Base-by-base conservation (phyloP, 2,113 vertebrate genomes). In the Oryctolagus cuniculus region DNA sequence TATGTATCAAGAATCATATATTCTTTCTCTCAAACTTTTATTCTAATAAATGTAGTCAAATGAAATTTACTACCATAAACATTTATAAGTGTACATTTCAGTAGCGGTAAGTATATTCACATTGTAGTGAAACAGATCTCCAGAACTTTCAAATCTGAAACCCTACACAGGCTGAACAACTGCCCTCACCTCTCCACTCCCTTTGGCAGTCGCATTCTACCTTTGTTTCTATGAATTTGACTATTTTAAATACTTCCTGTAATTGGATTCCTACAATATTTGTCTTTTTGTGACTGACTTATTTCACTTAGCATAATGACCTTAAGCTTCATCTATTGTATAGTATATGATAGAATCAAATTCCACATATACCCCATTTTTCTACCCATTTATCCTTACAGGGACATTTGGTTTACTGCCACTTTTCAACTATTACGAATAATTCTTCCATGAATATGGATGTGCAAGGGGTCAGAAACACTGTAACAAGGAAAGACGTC, bases 171-270 rank as follows among this genome's bases (percentile, higher is more conserved):
- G 22, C 67, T 73, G 44, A 72, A 61, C 58, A 89, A 64, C 44
- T 87, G 19, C 29, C 4, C 1, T 72, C 6, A 5, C 10, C 27
- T 16, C 1, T 10, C 27, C 21, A 72, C 29, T 11, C 1, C 0
- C 49, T 24, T 61, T 44, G 5, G 36, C 24, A 61, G 29, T 12
- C 10, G 53, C 58, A 44, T 80, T 63, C 38, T 53, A 22, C 58
- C 2, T 85, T 67, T 63, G 31, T 63, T 80, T 27, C 80, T 92
- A 36, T 16, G 51, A 55, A 75, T 55, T 44, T 36, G 22, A 94
- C n/a, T 70, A 49, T 5, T 36, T 87, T 38, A 92, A 16, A 53
- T 25, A 25, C 3, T n/a, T 63, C 67, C 63, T 66, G 4, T 44
- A 87, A 55, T 8, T 31, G 10, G 10, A 63, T 77, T 81, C 36